Base-by-base conservation (phyloP, 2,888 invertebrate genomes). In the Drosophila emarginata region DNA sequence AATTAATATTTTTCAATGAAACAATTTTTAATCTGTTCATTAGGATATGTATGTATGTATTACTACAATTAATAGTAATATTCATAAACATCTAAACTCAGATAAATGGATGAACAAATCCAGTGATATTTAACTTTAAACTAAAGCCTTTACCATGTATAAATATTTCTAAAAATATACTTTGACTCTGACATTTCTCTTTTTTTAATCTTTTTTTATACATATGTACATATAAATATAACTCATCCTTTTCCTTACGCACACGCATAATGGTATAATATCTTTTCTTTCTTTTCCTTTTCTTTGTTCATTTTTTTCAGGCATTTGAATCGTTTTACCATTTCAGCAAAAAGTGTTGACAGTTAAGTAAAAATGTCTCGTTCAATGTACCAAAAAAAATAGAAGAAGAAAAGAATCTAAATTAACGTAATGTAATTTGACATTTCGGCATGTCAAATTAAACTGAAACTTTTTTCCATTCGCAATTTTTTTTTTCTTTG, bases 341-440 rank as follows among this genome's bases (percentile, higher is more conserved):
- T 15, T 36, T 12, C 40, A 36, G 67, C 57, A 64, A 62, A 54
- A 77, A 69, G 58, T 66, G 65, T 73, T 80, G 78, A 76, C 84
- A 72, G 74, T 61, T 63, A 23, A 40, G 65, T 21, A 36, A 56
- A 51, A 56, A 69, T 65, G 57, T 54, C n/a, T 23, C 57, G 60
- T 54, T 58, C 54, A 53, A 66, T 63, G 65, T 63, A 32, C 56
- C 36, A 36, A 14, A 45, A 45, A 4, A 45, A 11, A 40, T n/a
- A n/a, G n/a, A 7, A 36, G 12, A 36, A 12, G 21, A 64, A 71
- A 67, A 62, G 77, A 81, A 78, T 80, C 61, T 64, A 84, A 81
- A 83, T 84, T 72, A 81, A 79, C 59, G 75, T 72, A 71, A 87
- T 82, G 65, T 82, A 81, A 83, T 81, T 87, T 83, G 82, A 87